Evolutionary conservation across 2,113 vertebrate genomes (phyloP).

Genomic region (Panthera tigris): DNA sequence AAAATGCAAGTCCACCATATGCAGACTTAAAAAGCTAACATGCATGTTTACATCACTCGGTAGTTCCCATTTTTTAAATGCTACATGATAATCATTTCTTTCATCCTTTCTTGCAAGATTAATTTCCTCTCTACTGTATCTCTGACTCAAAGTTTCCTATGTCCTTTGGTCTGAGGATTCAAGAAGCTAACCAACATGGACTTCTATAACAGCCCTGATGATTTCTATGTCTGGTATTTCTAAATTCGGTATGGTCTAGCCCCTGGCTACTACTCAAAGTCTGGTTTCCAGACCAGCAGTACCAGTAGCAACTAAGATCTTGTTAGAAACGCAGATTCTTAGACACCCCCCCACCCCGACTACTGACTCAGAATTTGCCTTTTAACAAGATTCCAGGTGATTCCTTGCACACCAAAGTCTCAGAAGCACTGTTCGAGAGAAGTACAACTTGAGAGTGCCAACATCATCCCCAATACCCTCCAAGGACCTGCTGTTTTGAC

Average conservation of each 20-base stretch:
- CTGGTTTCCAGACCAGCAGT: not conserved
- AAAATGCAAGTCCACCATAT: not conserved
- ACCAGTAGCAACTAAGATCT: not conserved
- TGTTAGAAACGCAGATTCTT: not conserved
- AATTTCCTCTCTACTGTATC: not conserved
- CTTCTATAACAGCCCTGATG: not conserved
- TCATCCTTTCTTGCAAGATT: constrained; percentile 2
- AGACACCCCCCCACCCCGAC: not conserved
- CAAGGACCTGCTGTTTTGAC: not conserved
- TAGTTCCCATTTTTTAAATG: not conserved
- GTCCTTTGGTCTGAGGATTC: not conserved
- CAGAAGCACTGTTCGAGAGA: not conserved
- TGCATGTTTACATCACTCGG: not conserved
- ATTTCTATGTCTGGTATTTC: not conserved
- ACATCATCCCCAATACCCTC: not conserved
- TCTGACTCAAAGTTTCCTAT: not conserved
- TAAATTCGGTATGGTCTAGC: not conserved
- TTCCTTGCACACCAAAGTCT: not conserved
- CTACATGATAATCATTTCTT: not conserved
- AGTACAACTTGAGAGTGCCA: not conserved
- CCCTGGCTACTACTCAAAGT: not conserved
- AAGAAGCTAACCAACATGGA: not conserved
- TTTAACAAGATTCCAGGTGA: not conserved
- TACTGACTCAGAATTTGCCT: not conserved
- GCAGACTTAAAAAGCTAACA: not conserved